A percentile compares a stretch with the other conserved stretches of the same genome.
Conservation (phyloP, 2,113 vertebrate genomes). For the Pseudopodoces humilis region DNA sequence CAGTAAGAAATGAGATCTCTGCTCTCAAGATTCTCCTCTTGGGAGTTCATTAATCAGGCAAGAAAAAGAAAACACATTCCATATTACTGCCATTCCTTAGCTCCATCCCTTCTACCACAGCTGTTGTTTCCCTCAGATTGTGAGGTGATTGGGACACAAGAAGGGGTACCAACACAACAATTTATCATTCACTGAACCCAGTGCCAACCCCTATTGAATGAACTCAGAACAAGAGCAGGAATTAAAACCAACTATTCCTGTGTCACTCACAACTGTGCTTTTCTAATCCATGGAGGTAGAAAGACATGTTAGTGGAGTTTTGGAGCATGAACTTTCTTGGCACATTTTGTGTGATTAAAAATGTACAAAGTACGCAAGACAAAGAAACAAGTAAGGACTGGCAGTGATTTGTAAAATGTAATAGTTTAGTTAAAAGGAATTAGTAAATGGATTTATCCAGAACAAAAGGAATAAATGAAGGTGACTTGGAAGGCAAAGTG, state of each 20-base stretch:
- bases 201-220: not conserved
- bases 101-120: not conserved
- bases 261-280: not conserved
- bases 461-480: not conserved
- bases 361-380: not conserved
- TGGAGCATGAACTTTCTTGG: not conserved
- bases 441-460: not conserved
- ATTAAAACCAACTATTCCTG: not conserved
- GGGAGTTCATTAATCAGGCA: not conserved
- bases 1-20: not conserved
- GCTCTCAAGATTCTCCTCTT: not conserved
- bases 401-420: not conserved
- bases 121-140: not conserved
- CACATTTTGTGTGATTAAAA: not conserved
- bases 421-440: not conserved
- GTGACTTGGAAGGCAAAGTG: not conserved
- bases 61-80: not conserved
- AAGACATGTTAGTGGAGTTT: not conserved
- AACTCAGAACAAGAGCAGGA: not conserved
- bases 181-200: not conserved
- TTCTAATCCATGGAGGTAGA: not conserved
- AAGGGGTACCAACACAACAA: not conserved
- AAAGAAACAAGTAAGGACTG: not conserved
- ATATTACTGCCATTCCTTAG: not conserved
- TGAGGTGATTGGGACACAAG: not conserved